phyloP scores from a whole-genome alignment of 2,888 invertebrate genomes.

The Dolichopus griseipennis region DNA sequence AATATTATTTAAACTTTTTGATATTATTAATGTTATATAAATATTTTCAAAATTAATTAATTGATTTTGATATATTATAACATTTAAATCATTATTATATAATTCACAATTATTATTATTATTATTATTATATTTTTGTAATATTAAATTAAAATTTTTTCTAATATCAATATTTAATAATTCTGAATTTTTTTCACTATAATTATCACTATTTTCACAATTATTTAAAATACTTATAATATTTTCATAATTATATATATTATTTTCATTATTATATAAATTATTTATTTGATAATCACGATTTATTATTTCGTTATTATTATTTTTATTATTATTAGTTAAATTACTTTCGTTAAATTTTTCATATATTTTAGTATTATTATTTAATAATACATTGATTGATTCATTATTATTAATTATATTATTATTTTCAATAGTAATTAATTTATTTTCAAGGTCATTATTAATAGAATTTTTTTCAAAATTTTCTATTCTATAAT shows the following conservation, averaged over 20 bases:
- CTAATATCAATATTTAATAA: neutral
- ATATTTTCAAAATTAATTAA: constrained; percentile 23
- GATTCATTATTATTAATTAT: neutral
- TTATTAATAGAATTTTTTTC: neutral
- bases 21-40: constrained; percentile 24
- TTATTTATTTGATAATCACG: constrained; percentile 20
- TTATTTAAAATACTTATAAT: neutral
- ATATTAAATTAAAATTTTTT: neutral
- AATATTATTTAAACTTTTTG: constrained; percentile 27
- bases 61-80: constrained; percentile 2
- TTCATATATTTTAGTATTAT: no score
- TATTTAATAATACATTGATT: neutral
- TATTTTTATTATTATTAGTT: neutral
- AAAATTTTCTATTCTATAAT: no score
- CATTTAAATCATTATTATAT: neutral
- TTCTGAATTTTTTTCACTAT: neutral
- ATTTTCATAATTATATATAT: neutral
- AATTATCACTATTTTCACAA: neutral
- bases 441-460: neutral
- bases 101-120: neutral
- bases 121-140: neutral
- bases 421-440: neutral
- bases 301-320: constrained; percentile 34
- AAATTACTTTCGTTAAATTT: no score
- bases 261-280: neutral